Evolutionary conservation across 2,797 vertebrate species (phyloP).

Genomic region (Poeciliopsis gracilis): DNA sequence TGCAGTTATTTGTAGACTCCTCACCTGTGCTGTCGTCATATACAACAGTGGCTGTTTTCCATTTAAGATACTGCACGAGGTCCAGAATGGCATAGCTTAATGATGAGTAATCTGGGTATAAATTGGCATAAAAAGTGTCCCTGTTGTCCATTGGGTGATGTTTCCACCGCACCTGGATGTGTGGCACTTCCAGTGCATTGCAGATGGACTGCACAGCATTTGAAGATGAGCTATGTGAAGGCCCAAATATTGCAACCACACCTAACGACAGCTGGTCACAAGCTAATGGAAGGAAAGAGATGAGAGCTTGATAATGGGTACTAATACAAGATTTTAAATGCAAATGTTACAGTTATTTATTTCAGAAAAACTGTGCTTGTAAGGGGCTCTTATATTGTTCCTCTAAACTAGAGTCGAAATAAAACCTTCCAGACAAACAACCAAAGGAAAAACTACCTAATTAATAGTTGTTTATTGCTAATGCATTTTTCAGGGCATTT

Average conservation of each 20-base stretch:
- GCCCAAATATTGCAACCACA: constrained; percentile 97
- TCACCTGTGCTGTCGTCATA: constrained; percentile 98
- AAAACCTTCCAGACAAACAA: neutral
- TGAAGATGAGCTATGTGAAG: constrained; percentile 96
- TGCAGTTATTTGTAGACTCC: constrained; percentile 23
- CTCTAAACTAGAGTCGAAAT: neutral
- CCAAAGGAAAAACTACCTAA: too few relatives aligned
- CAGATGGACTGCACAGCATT: constrained; percentile 98
- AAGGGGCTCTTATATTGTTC: neutral
- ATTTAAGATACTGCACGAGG: constrained; percentile 95
- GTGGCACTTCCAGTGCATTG: constrained; percentile 97
- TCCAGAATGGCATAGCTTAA: constrained; percentile 98
- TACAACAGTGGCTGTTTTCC: constrained; percentile 97
- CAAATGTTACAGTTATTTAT: neutral
- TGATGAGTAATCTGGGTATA: constrained; percentile 97
- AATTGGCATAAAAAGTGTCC: constrained; percentile 97
- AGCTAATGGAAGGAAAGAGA: constrained; percentile 78
- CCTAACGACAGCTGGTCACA: constrained; percentile 98
- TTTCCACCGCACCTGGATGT: constrained; percentile 99
- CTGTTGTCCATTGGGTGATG: constrained; percentile 98
- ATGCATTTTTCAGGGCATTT: neutral
- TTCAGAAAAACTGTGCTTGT: neutral
- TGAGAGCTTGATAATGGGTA: constrained; percentile 22
- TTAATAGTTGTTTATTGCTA: neutral
- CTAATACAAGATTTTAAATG: neutral